Evolutionary conservation across 2,113 vertebrate genomes (phyloP).

Genomic region (Pheucticus melanocephalus): DNA sequence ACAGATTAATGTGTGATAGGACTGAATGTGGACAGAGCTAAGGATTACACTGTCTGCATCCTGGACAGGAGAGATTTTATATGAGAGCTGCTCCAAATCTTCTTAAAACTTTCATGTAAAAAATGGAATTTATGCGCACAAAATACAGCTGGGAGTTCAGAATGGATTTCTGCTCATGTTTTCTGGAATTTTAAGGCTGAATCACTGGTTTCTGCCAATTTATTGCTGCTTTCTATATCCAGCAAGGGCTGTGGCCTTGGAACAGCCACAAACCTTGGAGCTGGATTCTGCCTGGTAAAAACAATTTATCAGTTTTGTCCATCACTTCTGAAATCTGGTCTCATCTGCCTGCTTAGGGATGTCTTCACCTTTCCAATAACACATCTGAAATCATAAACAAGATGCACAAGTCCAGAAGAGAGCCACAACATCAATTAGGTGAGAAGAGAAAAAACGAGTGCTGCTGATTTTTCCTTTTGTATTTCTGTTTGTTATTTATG

Average conservation of each 20-base stretch:
- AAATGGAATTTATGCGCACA: background rate
- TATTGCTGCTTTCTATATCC: constrained; percentile 29
- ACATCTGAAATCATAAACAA: background rate
- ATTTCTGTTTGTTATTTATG: background rate
- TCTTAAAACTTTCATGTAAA: background rate
- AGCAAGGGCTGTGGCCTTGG: constrained; percentile 10
- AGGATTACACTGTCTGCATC: background rate
- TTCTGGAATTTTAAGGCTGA: background rate
- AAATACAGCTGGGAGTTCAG: background rate
- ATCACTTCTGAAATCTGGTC: background rate
- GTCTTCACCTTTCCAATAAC: background rate
- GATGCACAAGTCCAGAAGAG: background rate
- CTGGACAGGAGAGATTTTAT: background rate
- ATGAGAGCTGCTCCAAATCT: background rate
- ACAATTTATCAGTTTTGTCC: constrained; percentile 16
- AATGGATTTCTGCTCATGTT: background rate
- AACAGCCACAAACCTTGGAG: constrained; percentile 20
- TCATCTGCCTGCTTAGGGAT: background rate
- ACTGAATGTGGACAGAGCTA: background rate
- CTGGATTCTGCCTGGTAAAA: background rate
- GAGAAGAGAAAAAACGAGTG: background rate
- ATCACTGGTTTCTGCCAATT: background rate
- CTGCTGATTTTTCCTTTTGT: background rate
- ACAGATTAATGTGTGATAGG: background rate
- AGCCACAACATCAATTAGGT: background rate